Evolutionary conservation across 2,888 invertebrate genomes (phyloP), one percentile per base, ranked within the genome.

Genomic region (Gryllus longicercus): DNA sequence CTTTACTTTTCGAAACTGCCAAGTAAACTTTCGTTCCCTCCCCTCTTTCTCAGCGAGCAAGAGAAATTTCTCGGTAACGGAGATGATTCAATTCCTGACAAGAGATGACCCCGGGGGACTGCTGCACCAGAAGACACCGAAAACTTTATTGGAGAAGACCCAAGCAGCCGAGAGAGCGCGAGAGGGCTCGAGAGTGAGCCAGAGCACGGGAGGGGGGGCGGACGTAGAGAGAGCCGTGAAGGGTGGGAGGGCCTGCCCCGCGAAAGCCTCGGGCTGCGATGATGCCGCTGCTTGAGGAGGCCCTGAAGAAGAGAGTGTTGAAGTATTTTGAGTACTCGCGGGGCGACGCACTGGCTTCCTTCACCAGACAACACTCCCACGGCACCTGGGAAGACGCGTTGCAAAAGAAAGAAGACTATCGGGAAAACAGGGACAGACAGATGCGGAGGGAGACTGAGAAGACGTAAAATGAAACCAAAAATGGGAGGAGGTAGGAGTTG

Each of bases 1-100:
- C 63, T 63, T 63, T 63, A 63, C 63, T 63, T 63, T 63, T n/a
- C 63, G 63, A 63, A 63, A 63, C 63, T 63, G 63, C 63, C 63
- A 63, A 63, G 63, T 63, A 63, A 63, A 63, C 63, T 63, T 63
- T 63, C n/a, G 16, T 63, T 63, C 63, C 63, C 63, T n/a, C 63
- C 63, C 16, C n/a, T 8, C 63, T n/a, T n/a, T 63, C 16, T 63
- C 63, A 14, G 16, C 63, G 63, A 63, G 63, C 63, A 18, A 63
- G 63, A 63, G 63, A 63, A 63, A 63, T 63, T 63, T 63, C 63
- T 63, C 63, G 63, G 63, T 63, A 63, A 63, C 63, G 63, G 63
- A 63, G 63, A 63, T 63, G 63, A 63, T 63, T 63, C 63, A 63
- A 63, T 63, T 63, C 63, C 63, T 63, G 63, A 63, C 63, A 63